These are phyloP conservation scores for Aphaenogaster floridana DNA, from an alignment of 1,140 invertebrate genomes.

Conservation along the genomic window DNA sequence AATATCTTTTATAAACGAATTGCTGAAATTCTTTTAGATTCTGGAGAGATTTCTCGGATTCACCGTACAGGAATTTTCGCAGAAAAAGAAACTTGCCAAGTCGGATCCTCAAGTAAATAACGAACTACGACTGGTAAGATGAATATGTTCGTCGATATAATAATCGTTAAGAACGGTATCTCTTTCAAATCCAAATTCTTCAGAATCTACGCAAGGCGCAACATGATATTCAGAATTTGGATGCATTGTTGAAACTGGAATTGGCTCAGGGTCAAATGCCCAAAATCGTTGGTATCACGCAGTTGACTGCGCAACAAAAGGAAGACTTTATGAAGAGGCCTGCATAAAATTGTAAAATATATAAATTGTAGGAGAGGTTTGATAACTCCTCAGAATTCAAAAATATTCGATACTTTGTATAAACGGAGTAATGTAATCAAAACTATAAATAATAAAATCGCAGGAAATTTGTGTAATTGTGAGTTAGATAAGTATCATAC, in stretches of 20 bases:
- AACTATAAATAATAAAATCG: background rate
- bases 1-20: slow-evolving; percentile 31
- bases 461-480: background rate
- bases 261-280: slow-evolving; percentile 73
- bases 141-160: slow-evolving; percentile 9
- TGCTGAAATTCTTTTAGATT: slow-evolving; percentile 70
- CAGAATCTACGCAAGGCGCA: slow-evolving; percentile 79
- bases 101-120: slow-evolving; percentile 75
- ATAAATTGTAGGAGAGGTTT: background rate
- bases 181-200: slow-evolving; percentile 42
- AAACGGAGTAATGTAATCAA: background rate
- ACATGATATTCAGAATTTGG: slow-evolving; percentile 73
- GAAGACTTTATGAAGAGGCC: background rate
- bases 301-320: slow-evolving; percentile 77
- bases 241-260: slow-evolving; percentile 82
- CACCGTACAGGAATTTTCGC: slow-evolving; percentile 78
- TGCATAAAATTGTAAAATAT: background rate
- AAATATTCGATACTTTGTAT: background rate
- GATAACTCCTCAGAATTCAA: background rate
- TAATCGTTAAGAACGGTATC: slow-evolving; percentile 33
- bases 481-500: background rate
- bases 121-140: slow-evolving; percentile 77
- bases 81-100: slow-evolving; percentile 80
- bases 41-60: slow-evolving; percentile 80
- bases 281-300: slow-evolving; percentile 72